Conservation (phyloP, 2,113 vertebrate species). For the Scopus umbretta region DNA sequence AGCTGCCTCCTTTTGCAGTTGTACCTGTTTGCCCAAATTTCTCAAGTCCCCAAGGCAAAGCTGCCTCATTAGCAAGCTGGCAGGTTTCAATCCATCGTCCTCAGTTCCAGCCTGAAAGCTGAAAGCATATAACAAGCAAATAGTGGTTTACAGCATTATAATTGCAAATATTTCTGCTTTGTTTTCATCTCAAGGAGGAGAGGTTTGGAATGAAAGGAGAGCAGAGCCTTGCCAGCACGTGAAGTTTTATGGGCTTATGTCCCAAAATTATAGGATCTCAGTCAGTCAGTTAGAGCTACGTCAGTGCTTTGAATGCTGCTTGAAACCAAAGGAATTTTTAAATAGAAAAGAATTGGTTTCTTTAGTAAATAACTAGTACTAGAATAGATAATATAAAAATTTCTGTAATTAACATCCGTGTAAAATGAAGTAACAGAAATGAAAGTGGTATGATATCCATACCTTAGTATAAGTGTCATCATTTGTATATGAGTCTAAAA, state of each 20-base stretch:
- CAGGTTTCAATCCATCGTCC: background rate
- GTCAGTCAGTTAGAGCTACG: background rate
- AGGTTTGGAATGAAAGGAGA: conserved; percentile 30
- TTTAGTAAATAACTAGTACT: background rate
- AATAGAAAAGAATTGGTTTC: background rate
- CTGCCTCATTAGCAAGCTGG: background rate
- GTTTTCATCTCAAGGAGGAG: conserved; percentile 26
- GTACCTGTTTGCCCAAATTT: conserved; percentile 4
- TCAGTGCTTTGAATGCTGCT: background rate
- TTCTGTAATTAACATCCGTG: background rate
- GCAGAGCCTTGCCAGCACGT: background rate
- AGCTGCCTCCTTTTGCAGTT: background rate
- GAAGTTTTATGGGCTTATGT: conserved; percentile 52
- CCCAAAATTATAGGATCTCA: conserved; percentile 27
- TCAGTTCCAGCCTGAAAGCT: background rate
- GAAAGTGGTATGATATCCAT: background rate
- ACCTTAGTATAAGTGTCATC: background rate
- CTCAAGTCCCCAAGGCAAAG: background rate
- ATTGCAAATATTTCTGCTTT: conserved; percentile 60
- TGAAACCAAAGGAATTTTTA: background rate
- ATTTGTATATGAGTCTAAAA: background rate
- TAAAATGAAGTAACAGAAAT: background rate
- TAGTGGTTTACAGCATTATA: conserved; percentile 24
- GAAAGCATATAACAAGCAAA: conserved; percentile 16
- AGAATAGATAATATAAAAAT: background rate